phyloP scores from a whole-genome alignment of 1,140 invertebrate species.

The Cyclina sinensis region DNA sequence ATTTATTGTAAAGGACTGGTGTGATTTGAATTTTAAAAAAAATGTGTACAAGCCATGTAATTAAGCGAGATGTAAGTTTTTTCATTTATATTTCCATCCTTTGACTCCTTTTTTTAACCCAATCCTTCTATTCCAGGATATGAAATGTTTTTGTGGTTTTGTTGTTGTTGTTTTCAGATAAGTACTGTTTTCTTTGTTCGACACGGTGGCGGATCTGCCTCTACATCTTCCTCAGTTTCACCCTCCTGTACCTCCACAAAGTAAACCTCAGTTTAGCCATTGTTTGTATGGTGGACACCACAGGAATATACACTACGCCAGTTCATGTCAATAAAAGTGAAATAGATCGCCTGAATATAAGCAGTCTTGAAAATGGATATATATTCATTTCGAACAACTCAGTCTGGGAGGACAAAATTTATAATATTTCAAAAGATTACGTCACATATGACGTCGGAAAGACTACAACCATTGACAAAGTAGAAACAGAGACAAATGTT shows the following conservation, averaged over 20 bases:
- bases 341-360: neutral
- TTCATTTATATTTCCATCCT: no score
- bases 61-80: no score
- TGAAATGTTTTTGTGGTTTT: neutral
- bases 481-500: neutral
- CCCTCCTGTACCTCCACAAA: constrained; percentile 23
- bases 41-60: no score
- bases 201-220: constrained; percentile 37
- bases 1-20: no score
- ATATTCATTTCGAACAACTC: no score
- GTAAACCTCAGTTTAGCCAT: constrained; percentile 48
- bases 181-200: neutral
- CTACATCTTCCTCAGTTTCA: constrained; percentile 2
- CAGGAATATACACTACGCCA: neutral
- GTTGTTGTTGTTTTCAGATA: neutral
- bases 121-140: no score
- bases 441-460: neutral
- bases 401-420: no score
- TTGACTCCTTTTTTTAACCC: no score
- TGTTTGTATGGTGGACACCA: constrained; percentile 59
- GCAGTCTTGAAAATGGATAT: neutral
- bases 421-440: neutral
- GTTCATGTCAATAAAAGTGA: neutral
- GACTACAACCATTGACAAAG: neutral
- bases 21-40: no score